Evolutionary conservation across 1,140 invertebrate genomes (phyloP).

Genomic region (Drosophila bocki): DNA sequence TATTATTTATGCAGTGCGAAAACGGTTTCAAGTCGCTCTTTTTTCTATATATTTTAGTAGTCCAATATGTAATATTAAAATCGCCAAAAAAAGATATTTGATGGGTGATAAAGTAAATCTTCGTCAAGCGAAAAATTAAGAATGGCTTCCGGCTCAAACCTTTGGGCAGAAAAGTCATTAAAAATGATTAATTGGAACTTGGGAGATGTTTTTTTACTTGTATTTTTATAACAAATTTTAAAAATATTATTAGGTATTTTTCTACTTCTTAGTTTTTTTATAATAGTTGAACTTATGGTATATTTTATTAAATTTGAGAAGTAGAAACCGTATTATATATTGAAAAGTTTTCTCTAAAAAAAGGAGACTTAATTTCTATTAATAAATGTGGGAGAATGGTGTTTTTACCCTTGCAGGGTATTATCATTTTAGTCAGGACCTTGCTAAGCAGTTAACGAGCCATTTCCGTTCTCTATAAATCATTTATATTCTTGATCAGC

Average conservation of each 20-base stretch:
- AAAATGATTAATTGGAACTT: not conserved
- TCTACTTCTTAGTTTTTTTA: not conserved
- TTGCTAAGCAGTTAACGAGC: too few relatives aligned
- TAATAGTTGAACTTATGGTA: too few relatives aligned
- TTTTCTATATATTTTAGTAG: conserved; percentile 6
- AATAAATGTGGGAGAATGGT: not conserved
- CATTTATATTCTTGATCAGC: too few relatives aligned
- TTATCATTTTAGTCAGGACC: too few relatives aligned
- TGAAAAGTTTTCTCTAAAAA: not conserved
- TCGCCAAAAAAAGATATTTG: not conserved
- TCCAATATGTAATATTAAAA: not conserved
- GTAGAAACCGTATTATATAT: not conserved
- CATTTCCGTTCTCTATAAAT: too few relatives aligned
- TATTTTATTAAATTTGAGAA: too few relatives aligned
- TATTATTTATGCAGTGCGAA: conserved; percentile 42
- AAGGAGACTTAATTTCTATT: not conserved
- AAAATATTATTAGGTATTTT: not conserved
- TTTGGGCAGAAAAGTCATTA: not conserved
- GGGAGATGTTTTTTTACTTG: not conserved
- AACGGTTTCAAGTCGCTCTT: conserved; percentile 9
- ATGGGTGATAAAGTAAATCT: not conserved
- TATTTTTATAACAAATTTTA: not conserved
- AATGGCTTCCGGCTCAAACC: not conserved
- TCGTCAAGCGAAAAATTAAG: conserved; percentile 1
- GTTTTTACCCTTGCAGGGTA: not conserved